Conservation (phyloP, 1,140 invertebrate genomes). For the Plutomurus gul region DNA sequence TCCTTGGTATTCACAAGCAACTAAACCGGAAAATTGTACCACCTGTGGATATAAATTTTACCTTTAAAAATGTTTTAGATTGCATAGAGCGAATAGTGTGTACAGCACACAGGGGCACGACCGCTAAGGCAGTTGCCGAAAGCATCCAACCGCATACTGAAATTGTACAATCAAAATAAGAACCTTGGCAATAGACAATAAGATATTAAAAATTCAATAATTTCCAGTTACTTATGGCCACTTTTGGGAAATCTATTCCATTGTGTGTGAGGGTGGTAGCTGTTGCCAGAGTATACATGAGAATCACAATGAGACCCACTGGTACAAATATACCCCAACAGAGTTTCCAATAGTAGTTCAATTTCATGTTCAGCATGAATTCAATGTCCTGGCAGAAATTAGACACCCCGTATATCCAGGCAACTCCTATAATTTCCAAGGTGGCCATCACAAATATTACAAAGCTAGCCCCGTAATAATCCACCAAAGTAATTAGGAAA, state of each 20-base stretch:
- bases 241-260: constrained; percentile 56
- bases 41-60: background rate
- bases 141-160: background rate
- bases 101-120: background rate
- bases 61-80: background rate
- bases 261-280: constrained; percentile 63
- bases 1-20: too few species aligned
- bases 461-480: constrained; percentile 32
- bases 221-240: constrained; percentile 30
- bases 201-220: background rate
- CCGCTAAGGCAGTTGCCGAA: background rate
- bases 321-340: constrained; percentile 78
- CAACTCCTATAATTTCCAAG: constrained; percentile 59
- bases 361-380: constrained; percentile 73
- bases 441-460: constrained; percentile 68
- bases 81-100: background rate
- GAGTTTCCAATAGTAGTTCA: constrained; percentile 73
- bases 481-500: background rate
- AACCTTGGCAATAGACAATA: background rate
- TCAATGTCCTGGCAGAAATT: constrained; percentile 75
- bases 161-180: background rate
- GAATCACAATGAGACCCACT: constrained; percentile 69
- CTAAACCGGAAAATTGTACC: too few species aligned
- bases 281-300: constrained; percentile 66
- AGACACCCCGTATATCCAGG: constrained; percentile 60